Conservation (phyloP, 2,888 invertebrate species). For the Serrognathus titanus region DNA sequence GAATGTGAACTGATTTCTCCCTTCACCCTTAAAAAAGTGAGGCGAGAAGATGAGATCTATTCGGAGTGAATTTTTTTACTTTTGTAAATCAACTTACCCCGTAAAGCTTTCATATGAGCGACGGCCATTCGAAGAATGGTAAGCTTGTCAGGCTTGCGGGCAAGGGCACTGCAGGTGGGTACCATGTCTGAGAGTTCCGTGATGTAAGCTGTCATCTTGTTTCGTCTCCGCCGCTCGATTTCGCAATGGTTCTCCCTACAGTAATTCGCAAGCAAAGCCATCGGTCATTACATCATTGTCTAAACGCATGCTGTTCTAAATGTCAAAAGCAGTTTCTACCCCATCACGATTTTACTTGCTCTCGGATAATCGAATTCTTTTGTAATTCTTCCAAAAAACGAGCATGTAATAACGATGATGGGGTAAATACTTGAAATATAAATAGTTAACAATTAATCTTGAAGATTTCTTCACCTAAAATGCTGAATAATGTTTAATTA, state of each 20-base stretch:
- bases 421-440: too few species aligned
- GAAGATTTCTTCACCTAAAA: too few species aligned
- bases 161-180: constrained; percentile 96
- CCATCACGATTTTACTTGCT: too few species aligned
- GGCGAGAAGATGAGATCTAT: too few species aligned
- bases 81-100: constrained; percentile 62
- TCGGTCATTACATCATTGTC: constrained; percentile 39
- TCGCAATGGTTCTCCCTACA: constrained; percentile 98
- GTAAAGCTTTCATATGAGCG: constrained; percentile 96
- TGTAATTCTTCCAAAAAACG: too few species aligned
- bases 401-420: too few species aligned
- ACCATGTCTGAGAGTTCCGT: constrained; percentile 99
- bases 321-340: neutral
- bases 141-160: constrained; percentile 97
- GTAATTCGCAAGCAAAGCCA: constrained; percentile 48
- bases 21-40: too few species aligned
- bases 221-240: constrained; percentile 95
- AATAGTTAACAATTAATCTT: too few species aligned
- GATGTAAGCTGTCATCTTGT: constrained; percentile 99
- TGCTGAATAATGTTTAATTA: too few species aligned
- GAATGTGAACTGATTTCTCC: too few species aligned
- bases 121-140: constrained; percentile 99
- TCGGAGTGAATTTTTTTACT: too few species aligned
- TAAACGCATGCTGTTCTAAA: neutral
- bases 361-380: too few species aligned